Evolutionary conservation across 1,140 invertebrate species (phyloP), one percentile per base, ranked within the genome.

Genomic region (Drosophila sproati): DNA sequence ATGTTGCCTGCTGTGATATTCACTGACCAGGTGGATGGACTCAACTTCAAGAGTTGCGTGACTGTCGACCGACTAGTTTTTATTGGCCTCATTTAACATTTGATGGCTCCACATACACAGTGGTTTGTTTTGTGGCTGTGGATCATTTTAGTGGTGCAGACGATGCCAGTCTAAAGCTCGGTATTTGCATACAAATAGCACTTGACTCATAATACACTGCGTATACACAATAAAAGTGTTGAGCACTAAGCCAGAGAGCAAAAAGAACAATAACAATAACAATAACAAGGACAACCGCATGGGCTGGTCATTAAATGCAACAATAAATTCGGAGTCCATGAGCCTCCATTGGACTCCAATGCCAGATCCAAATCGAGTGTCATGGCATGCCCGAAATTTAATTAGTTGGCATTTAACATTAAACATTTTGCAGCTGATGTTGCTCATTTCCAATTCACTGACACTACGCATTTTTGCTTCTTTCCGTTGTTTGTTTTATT

Each of bases 331-430:
- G 50, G 62, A 35, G 50, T 61, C 39, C 67, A 63, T 56, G 52
- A 51, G 37, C 43, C 12, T 20, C 1, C 20, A 20, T 20, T 20
- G 7, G 8, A 8, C 7, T 28, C 28, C 8, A 47, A 20, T 35
- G 57, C 61, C 12, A 41, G 12, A 43, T 37, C 28, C 37, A 43
- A 48, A 70, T 69, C 39, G 66, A 73, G 57, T 80, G 54, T 63
- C 59, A 28, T 89, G 83, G 73, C 66, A 78, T 83, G 85, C 66
- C 85, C 67, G 56, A 88, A 88, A 89, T 88, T 88, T 88, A 88
- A 88, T 88, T 88, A 88, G 83, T 88, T 88, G 80, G 73, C 83
- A 88, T 89, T 88, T 88, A 87, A 87, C 80, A 88, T 88, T 88
- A 74, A 83, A 71, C 85, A 88, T 89, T 89, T 83, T 70, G 67